phyloP scores from a whole-genome alignment of 2,888 invertebrate genomes.

The Nebria brevicollis region DNA sequence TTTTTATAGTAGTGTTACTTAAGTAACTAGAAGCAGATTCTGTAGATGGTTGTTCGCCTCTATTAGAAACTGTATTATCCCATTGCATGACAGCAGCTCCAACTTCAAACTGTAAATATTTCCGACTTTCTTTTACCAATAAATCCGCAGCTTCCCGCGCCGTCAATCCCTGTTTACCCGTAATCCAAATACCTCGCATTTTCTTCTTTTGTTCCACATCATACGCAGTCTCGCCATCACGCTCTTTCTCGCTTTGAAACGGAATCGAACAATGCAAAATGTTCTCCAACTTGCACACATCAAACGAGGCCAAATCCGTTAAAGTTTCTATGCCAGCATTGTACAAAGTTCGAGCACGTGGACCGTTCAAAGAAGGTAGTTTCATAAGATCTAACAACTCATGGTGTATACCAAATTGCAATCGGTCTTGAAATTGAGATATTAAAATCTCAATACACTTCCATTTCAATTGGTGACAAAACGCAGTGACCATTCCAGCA shows the following conservation, averaged over 20 bases:
- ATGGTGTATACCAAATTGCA: slow-evolving; percentile 93
- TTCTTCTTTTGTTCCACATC: slow-evolving; percentile 75
- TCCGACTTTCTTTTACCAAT: slow-evolving; percentile 82
- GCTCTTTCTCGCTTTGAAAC: slow-evolving; percentile 84
- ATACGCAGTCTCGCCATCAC: slow-evolving; percentile 74
- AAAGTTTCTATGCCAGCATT: slow-evolving; percentile 83
- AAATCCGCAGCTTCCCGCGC: slow-evolving; percentile 83
- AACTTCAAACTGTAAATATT: slow-evolving; percentile 76
- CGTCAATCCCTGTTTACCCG: slow-evolving; percentile 82
- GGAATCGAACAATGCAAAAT: slow-evolving; percentile 82
- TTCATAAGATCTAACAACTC: slow-evolving; percentile 93
- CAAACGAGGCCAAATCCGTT: slow-evolving; percentile 80
- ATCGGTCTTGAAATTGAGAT: slow-evolving; percentile 91
- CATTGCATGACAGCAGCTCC: slow-evolving; percentile 70
- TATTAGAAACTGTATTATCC: slow-evolving; percentile 20
- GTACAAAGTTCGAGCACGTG: slow-evolving; percentile 84
- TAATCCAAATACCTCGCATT: slow-evolving; percentile 79
- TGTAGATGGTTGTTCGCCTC: background rate
- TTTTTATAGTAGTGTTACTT: background rate
- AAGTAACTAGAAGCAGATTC: background rate
- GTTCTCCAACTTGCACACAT: slow-evolving; percentile 76
- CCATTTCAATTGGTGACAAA: slow-evolving; percentile 94
- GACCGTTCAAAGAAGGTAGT: slow-evolving; percentile 83
- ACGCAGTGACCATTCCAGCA: slow-evolving; percentile 97
- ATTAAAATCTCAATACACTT: slow-evolving; percentile 87